Evolutionary conservation across 2,797 vertebrate species (phyloP).

Genomic region (Gymnodraco acuticeps): DNA sequence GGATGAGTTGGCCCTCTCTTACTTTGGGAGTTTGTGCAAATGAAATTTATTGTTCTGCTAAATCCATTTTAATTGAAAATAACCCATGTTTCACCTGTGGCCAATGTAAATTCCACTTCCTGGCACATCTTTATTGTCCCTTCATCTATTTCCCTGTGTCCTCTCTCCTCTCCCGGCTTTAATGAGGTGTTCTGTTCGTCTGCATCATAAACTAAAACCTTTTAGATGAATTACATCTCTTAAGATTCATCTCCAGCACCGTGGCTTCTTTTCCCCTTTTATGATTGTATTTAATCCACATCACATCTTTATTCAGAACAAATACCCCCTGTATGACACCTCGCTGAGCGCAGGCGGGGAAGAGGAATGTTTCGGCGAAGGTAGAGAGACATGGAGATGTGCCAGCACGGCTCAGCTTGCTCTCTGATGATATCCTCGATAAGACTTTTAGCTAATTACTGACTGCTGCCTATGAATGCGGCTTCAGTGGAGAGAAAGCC

Average conservation of each 20-base stretch:
- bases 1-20: slow-evolving; percentile 13
- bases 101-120: slow-evolving; percentile 70
- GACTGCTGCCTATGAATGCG: slow-evolving; percentile 71
- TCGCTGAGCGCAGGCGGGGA: slow-evolving; percentile 35
- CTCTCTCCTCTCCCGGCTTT: slow-evolving; percentile 61
- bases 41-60: slow-evolving; percentile 59
- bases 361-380: slow-evolving; percentile 55
- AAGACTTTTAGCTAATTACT: slow-evolving; percentile 82
- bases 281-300: slow-evolving; percentile 80
- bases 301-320: slow-evolving; percentile 78
- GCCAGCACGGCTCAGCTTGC: slow-evolving; percentile 63
- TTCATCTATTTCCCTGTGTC: slow-evolving; percentile 67
- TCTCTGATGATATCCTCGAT: slow-evolving; percentile 74
- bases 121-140: slow-evolving; percentile 70
- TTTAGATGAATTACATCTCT: slow-evolving; percentile 81
- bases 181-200: slow-evolving; percentile 72
- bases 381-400: slow-evolving; percentile 66
- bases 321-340: slow-evolving; percentile 70
- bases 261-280: slow-evolving; percentile 65
- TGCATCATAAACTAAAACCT: slow-evolving; percentile 79
- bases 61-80: slow-evolving; percentile 71
- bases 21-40: slow-evolving; percentile 47
- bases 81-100: slow-evolving; percentile 70
- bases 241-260: slow-evolving; percentile 73
- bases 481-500: slow-evolving; percentile 63